Evolutionary conservation across 2,113 vertebrate genomes (phyloP), one percentile per base, ranked within the genome.

Genomic region (Antennarius striatus): DNA sequence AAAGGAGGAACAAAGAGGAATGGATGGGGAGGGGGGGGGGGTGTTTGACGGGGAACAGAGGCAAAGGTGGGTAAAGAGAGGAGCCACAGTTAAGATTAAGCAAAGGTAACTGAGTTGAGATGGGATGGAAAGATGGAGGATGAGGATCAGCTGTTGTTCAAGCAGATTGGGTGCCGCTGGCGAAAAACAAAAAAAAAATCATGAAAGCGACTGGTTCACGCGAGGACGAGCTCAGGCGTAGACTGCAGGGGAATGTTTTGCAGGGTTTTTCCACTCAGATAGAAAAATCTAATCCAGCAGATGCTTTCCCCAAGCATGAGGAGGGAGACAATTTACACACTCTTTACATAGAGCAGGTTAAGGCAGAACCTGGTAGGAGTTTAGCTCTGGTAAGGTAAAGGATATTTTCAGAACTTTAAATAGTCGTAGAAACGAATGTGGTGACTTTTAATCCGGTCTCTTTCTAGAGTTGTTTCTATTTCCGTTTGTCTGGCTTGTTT

Each of bases 221-320:
- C 30, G 11, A 69, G 65, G 56, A 81, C 48, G 60, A 5, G 13
- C 9, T 47, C 58, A 55, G 15, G 14, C 43, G 10, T n/a, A 47
- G n/a, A 32, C 56, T 49, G 76, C 58, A 61, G 55, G 75, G 54
- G 52, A 47, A 58, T 45, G 56, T 60, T 70, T 66, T 57, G 56
- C 63, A 54, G 61, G n/a, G n/a, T 36, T 43, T 68, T 54, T 39
- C 36, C 60, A 59, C 51, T 68, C 45, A 66, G 66, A 68, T 73
- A 77, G 39, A 71, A 70, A 59, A 52, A 51, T 30, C 28, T 80
- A 82, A 79, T 79, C 62, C 63, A 81, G 49, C 73, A 81, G 73
- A 81, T 80, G 78, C 68, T 80, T 68, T 78, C 55, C 49, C 39
- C 28, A 80, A 68, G 76, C 54, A 14, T 63, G 43, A n/a, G n/a